These are phyloP conservation scores for Dorcus hopei DNA, from an alignment of 2,888 invertebrate species.

Conservation along the genomic window DNA sequence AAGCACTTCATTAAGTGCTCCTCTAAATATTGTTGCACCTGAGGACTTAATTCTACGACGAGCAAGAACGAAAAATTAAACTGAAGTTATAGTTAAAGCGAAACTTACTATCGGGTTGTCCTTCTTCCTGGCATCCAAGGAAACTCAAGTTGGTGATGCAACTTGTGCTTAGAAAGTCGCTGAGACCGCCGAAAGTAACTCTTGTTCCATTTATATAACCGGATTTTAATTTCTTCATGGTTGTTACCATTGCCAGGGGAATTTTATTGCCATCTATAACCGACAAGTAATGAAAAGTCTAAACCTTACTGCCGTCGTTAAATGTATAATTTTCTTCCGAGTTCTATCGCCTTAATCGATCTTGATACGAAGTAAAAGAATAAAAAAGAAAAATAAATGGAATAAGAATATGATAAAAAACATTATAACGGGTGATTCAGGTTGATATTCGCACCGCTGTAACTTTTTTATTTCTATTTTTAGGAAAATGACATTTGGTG, in stretches of 20 bases:
- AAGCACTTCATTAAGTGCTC: slow-evolving; percentile 81
- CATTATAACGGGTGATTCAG: too few relatives aligned
- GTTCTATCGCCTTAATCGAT: too few relatives aligned
- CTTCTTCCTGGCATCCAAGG: slow-evolving; percentile 88
- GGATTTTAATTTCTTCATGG: slow-evolving; percentile 96
- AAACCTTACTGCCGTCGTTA: neutral
- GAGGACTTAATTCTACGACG: slow-evolving; percentile 65
- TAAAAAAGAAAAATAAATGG: too few relatives aligned
- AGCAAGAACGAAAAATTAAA: slow-evolving; percentile 27
- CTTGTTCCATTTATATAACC: slow-evolving; percentile 99
- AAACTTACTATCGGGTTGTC: slow-evolving; percentile 72
- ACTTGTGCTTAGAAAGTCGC: slow-evolving; percentile 94
- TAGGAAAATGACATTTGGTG: too few relatives aligned
- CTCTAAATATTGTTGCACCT: slow-evolving; percentile 84
- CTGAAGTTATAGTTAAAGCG: neutral
- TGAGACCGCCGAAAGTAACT: slow-evolving; percentile 90
- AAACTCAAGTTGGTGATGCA: slow-evolving; percentile 97
- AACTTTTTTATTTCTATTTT: too few relatives aligned
- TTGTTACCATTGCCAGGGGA: slow-evolving; percentile 92
- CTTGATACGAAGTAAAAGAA: too few relatives aligned
- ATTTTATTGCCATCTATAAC: slow-evolving; percentile 83
- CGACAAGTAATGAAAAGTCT: slow-evolving; percentile 3
- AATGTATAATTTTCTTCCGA: too few relatives aligned
- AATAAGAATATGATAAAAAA: too few relatives aligned
- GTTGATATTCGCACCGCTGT: too few relatives aligned